A percentile compares a stretch with the other conserved stretches of the same genome.
Conservation (phyloP, 37 sponge, comb jelly and placozoan species). For the Chondrosia reniformis region DNA sequence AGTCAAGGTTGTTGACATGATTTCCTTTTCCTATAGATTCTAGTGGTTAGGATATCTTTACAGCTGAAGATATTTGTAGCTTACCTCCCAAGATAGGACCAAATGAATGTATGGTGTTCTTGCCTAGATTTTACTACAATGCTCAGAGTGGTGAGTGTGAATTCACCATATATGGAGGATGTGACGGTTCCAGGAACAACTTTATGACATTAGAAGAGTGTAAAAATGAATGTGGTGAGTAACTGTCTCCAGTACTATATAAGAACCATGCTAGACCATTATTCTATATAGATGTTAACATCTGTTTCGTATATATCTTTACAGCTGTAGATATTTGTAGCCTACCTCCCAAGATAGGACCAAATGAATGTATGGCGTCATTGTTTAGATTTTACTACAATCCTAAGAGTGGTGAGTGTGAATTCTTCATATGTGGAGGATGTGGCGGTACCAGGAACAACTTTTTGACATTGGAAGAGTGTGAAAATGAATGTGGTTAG, state of each 20-base stretch:
- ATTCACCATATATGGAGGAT: conserved; percentile 34
- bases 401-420: conserved; percentile 13
- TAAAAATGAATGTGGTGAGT: background rate
- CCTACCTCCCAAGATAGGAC: conserved; percentile 26
- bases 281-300: background rate
- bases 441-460: conserved; percentile 43
- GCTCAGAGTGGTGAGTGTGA: conserved; percentile 20
- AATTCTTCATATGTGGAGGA: conserved; percentile 34
- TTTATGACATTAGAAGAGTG: conserved; percentile 15
- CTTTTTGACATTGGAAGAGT: conserved; percentile 13
- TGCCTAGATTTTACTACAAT: conserved; percentile 34
- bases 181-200: conserved; percentile 36
- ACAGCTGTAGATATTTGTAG: conserved; percentile 8
- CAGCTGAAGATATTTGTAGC: too few species aligned
- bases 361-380: too few species aligned
- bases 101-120: conserved; percentile 20
- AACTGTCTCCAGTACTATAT: background rate
- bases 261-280: background rate
- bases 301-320: background rate
- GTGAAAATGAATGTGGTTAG: background rate
- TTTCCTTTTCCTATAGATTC: too few species aligned
- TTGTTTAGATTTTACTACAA: conserved; percentile 33
- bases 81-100: too few species aligned
- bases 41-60: too few species aligned
- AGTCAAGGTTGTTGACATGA: too few species aligned